Percentiles rank a stretch among this genome's conserved stretches.
Evolutionary conservation across 1,140 invertebrate species (phyloP).

Genomic region (Aphelinus atriplicis): DNA sequence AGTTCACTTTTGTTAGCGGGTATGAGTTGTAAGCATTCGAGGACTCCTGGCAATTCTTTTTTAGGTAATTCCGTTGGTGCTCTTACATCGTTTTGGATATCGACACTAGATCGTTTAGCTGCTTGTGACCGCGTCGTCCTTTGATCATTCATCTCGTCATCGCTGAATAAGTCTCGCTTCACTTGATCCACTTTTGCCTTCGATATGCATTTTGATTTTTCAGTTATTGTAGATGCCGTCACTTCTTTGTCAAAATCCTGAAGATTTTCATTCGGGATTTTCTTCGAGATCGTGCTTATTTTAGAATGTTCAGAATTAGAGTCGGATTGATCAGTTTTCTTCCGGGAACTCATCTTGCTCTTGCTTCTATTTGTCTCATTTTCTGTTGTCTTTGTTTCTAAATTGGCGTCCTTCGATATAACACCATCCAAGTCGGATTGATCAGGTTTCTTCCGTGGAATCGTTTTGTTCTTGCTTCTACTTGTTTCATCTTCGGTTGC

Average conservation of each 20-base stretch:
- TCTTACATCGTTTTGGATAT: background rate
- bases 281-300: background rate
- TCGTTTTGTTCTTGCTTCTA: constrained; percentile 11
- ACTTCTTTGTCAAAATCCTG: constrained; percentile 8
- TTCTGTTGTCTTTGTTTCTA: too few species aligned
- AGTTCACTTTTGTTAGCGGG: constrained; percentile 55
- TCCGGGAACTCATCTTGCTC: constrained; percentile 5
- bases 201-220: constrained; percentile 39
- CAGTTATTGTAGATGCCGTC: background rate
- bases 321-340: constrained; percentile 12
- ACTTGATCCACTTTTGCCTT: constrained; percentile 58
- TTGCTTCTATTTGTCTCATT: constrained; percentile 11
- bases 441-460: background rate
- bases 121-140: constrained; percentile 46
- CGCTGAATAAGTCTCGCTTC: constrained; percentile 61
- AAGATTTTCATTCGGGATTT: background rate
- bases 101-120: constrained; percentile 1
- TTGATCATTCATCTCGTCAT: constrained; percentile 56
- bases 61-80: too few species aligned
- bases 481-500: background rate
- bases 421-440: background rate
- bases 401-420: background rate
- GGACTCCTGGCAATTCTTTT: constrained; percentile 51
- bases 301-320: constrained; percentile 1
- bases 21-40: constrained; percentile 58